These are phyloP conservation scores for Spheniscus humboldti DNA, from an alignment of 2,797 vertebrate genomes.

Conservation along the genomic window DNA sequence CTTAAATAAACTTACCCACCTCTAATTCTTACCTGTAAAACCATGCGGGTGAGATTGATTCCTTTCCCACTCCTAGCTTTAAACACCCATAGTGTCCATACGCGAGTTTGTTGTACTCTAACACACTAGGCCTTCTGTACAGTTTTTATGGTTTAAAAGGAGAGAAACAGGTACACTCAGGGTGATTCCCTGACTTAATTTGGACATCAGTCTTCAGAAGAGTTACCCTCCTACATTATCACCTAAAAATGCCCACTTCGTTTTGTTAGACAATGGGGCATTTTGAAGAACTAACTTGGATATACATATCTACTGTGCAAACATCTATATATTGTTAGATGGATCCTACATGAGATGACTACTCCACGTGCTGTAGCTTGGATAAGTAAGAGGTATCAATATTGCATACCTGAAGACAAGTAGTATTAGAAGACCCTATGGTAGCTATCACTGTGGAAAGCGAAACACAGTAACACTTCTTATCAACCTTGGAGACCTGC, in stretches of 20 bases:
- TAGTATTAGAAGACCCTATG: neutral
- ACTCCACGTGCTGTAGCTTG: neutral
- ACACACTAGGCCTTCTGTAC: neutral
- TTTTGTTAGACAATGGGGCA: neutral
- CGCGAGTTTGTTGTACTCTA: neutral
- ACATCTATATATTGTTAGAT: neutral
- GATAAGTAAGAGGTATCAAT: neutral
- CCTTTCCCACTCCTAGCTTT: neutral
- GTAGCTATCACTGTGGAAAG: slow-evolving; percentile 18
- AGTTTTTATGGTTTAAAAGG: neutral
- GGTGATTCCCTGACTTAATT: neutral
- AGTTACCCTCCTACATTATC: neutral
- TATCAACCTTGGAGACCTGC: neutral
- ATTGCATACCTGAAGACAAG: neutral
- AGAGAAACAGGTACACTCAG: neutral
- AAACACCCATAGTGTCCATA: neutral
- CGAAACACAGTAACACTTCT: slow-evolving; percentile 20
- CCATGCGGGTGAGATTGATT: neutral
- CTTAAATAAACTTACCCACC: neutral
- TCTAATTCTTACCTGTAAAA: neutral
- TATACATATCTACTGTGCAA: neutral
- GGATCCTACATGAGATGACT: neutral
- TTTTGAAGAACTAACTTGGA: neutral
- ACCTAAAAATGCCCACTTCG: neutral
- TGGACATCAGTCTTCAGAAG: neutral